A percentile compares a stretch with the other conserved stretches of the same genome.
These are phyloP conservation scores for Numenius arquata DNA, from an alignment of 2,113 vertebrate genomes.

Conservation along the genomic window DNA sequence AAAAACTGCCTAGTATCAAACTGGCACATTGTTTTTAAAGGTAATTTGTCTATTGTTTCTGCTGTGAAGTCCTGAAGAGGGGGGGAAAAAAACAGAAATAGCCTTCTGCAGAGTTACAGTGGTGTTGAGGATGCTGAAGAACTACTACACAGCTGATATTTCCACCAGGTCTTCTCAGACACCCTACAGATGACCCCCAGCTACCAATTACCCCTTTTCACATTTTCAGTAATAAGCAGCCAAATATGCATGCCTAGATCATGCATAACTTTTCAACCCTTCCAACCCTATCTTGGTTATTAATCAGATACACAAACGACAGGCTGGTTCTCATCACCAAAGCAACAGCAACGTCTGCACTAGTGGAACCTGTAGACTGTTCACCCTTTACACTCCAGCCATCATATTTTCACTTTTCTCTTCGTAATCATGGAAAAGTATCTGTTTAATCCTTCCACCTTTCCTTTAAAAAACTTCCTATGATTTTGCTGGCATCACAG, in stretches of 20 bases:
- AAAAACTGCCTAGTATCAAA: background rate
- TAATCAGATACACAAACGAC: background rate
- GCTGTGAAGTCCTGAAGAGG: background rate
- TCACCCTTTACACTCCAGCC: background rate
- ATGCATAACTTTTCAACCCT: background rate
- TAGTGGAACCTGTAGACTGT: background rate
- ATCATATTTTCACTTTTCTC: background rate
- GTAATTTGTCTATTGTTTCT: background rate
- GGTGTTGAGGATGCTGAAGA: background rate
- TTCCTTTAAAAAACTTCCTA: background rate
- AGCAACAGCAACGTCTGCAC: background rate
- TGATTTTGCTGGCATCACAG: background rate
- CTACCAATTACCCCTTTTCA: background rate
- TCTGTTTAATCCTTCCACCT: background rate
- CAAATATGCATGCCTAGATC: background rate
- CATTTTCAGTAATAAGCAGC: background rate
- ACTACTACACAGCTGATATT: background rate
- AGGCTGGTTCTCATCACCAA: background rate
- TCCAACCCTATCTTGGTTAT: background rate
- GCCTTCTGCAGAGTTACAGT: background rate
- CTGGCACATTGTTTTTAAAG: rapidly evolving
- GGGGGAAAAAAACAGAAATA: background rate
- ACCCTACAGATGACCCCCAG: background rate
- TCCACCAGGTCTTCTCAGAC: background rate
- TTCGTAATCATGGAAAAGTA: background rate